A percentile compares a stretch with the other conserved stretches of the same genome.
Conservation (phyloP, 2,888 invertebrate species). For the Linyphia triangularis region DNA sequence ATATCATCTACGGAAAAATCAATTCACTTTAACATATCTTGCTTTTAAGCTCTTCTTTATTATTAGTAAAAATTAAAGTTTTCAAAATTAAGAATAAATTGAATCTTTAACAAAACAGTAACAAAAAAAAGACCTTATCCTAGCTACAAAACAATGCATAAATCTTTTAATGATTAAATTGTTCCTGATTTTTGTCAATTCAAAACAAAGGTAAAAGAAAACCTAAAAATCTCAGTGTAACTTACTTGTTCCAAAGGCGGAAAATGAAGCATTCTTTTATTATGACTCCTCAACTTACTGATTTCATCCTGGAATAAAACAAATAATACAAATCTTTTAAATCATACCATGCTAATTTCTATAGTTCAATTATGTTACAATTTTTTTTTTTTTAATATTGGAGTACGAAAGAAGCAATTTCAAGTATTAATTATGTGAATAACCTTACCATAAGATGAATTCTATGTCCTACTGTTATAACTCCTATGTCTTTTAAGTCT, state of each 20-base stretch:
- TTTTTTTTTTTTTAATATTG: neutral
- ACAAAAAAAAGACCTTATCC: too few species aligned
- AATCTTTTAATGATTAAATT: neutral
- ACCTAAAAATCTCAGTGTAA: neutral
- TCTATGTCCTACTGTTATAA: slow-evolving; percentile 79
- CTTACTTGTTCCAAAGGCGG: slow-evolving; percentile 78
- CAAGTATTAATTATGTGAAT: neutral
- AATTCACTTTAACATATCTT: too few species aligned
- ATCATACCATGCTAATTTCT: neutral
- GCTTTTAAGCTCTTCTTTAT: too few species aligned
- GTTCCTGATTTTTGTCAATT: neutral
- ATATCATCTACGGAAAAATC: too few species aligned
- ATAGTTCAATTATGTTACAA: neutral
- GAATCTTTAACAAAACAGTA: too few species aligned
- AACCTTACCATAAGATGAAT: slow-evolving; percentile 78
- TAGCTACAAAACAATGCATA: too few species aligned
- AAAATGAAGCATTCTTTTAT: slow-evolving; percentile 79
- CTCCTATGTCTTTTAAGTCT: slow-evolving; percentile 79
- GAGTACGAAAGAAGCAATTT: neutral
- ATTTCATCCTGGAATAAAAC: slow-evolving; percentile 79
- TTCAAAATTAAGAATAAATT: too few species aligned
- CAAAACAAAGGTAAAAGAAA: neutral
- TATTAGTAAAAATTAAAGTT: too few species aligned
- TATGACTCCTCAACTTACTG: slow-evolving; percentile 79
- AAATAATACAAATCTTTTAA: slow-evolving; percentile 44